Evolutionary conservation across 2,797 vertebrate genomes (phyloP).

Genomic region (Argyrosomus regius): DNA sequence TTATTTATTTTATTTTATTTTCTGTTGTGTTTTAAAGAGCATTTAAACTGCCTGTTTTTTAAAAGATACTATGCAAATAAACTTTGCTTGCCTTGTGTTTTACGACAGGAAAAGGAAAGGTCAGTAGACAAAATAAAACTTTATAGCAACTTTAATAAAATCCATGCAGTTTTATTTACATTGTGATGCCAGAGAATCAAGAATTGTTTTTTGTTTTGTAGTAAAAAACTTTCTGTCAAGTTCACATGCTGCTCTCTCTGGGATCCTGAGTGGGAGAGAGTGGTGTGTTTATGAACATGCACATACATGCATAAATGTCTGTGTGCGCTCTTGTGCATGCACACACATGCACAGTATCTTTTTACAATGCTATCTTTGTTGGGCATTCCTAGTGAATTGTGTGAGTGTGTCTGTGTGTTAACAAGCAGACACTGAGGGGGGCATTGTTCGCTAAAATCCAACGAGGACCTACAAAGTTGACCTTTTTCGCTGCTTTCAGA

Average conservation of each 20-base stretch:
- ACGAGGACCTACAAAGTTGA: conserved; percentile 65
- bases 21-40: not conserved
- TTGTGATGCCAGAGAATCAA: not conserved
- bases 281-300: conserved; percentile 38
- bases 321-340: conserved; percentile 4
- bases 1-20: not conserved
- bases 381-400: conserved; percentile 50
- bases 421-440: conserved; percentile 70
- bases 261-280: conserved; percentile 35
- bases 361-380: conserved; percentile 80
- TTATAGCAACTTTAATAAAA: not conserved
- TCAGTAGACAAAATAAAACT: conserved; percentile 23
- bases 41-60: conserved; percentile 19
- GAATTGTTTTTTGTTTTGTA: conserved; percentile 18
- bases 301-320: conserved; percentile 34
- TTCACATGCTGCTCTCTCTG: conserved; percentile 28
- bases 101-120: conserved; percentile 29
- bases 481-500: conserved; percentile 69
- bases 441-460: conserved; percentile 74
- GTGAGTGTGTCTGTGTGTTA: conserved; percentile 66
- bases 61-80: conserved; percentile 21
- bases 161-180: not conserved
- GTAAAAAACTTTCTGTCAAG: conserved; percentile 31
- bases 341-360: conserved; percentile 46
- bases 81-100: not conserved